These are phyloP conservation scores for Saccostrea cuccullata DNA, from an alignment of 1,140 invertebrate genomes.

Conservation along the genomic window DNA sequence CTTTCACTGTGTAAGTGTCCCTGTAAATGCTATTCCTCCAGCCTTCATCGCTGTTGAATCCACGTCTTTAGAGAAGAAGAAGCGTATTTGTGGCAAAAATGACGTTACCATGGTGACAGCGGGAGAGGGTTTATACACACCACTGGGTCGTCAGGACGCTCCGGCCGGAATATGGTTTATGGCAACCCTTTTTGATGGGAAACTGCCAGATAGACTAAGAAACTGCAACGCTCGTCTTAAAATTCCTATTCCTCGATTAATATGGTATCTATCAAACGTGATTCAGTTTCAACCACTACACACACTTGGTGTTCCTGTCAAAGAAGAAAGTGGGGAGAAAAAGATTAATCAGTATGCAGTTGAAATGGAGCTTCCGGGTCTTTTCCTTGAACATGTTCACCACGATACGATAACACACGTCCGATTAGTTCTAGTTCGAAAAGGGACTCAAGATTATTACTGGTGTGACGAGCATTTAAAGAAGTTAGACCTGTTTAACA, in stretches of 20 bases:
- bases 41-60: slow-evolving; percentile 12
- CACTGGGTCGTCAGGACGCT: slow-evolving; percentile 14
- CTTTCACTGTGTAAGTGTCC: slow-evolving; percentile 23
- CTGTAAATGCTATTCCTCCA: slow-evolving; percentile 21
- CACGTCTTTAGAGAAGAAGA: neutral
- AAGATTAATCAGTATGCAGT: slow-evolving; percentile 37
- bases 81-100: neutral
- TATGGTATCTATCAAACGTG: slow-evolving; percentile 39
- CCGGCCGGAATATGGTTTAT: slow-evolving; percentile 34
- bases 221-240: slow-evolving; percentile 26
- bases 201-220: slow-evolving; percentile 27
- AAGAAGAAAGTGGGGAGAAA: slow-evolving; percentile 8
- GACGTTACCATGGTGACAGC: slow-evolving; percentile 40
- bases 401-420: slow-evolving; percentile 38
- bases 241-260: slow-evolving; percentile 39
- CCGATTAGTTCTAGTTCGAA: slow-evolving; percentile 30
- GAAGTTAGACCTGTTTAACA: slow-evolving; percentile 35
- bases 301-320: neutral
- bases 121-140: slow-evolving; percentile 31
- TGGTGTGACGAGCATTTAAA: slow-evolving; percentile 43
- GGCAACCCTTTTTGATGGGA: slow-evolving; percentile 36
- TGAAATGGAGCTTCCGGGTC: slow-evolving; percentile 37
- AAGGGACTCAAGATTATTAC: slow-evolving; percentile 33
- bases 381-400: slow-evolving; percentile 38
- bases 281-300: slow-evolving; percentile 30